Percentiles rank a stretch among this genome's conserved stretches.
Evolutionary conservation across 2,888 invertebrate species (phyloP).

Genomic region (Zygogramma bicolorata): DNA sequence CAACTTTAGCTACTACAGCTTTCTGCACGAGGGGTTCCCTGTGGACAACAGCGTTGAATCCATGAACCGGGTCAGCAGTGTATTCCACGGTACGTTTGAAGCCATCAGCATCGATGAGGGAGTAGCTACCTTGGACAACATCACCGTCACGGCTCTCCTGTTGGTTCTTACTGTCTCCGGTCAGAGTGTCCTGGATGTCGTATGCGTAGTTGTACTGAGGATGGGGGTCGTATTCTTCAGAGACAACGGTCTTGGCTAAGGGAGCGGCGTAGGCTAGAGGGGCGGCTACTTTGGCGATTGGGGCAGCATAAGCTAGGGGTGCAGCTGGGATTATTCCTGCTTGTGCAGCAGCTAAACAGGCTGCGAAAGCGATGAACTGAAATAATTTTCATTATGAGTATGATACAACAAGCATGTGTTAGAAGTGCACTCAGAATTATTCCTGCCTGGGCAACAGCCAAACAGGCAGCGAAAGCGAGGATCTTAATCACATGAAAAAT

Average conservation of each 20-base stretch:
- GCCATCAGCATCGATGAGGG: constrained; percentile 72
- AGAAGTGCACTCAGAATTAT: too few species aligned
- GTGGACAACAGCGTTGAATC: constrained; percentile 72
- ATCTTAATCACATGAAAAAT: too few species aligned
- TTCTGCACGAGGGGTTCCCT: constrained; percentile 64
- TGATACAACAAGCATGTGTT: not conserved
- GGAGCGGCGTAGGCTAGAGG: constrained; percentile 30
- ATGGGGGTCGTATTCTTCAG: constrained; percentile 59
- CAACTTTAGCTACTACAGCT: constrained; percentile 43
- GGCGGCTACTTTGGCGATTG: constrained; percentile 38
- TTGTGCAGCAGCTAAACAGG: constrained; percentile 59
- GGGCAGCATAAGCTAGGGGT: constrained; percentile 20
- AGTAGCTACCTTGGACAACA: constrained; percentile 72
- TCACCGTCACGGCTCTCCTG: constrained; percentile 73
- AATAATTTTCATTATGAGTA: not conserved
- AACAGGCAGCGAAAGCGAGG: not conserved
- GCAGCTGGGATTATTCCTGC: constrained; percentile 52
- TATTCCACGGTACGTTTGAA: constrained; percentile 76
- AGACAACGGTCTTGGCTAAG: constrained; percentile 43
- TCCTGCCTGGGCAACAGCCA: not conserved
- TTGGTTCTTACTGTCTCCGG: constrained; percentile 73
- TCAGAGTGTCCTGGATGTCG: constrained; percentile 71
- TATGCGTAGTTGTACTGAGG: constrained; percentile 73
- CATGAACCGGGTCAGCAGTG: constrained; percentile 68
- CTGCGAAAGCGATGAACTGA: constrained; percentile 43